Conservation (phyloP, 1,140 invertebrate genomes). For the Pectinophora gossypiella region DNA sequence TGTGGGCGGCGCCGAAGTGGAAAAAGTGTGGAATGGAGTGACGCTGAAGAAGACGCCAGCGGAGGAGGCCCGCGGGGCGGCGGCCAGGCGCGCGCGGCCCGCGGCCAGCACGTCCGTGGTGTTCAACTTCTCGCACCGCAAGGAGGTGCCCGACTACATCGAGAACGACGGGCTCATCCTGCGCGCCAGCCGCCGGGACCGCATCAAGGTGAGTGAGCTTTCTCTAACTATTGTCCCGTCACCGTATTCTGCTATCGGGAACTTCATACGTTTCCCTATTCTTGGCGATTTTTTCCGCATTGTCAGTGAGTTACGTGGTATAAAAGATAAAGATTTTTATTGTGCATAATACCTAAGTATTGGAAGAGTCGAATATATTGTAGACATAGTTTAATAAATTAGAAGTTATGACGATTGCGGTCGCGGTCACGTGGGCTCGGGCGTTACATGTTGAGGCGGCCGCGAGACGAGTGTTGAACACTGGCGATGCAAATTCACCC, state of each 20-base stretch:
- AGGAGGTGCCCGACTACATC: constrained; percentile 92
- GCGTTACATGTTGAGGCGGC: too few species aligned
- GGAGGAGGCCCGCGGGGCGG: constrained; percentile 18
- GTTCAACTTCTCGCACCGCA: constrained; percentile 90
- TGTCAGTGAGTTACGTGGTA: too few species aligned
- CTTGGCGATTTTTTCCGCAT: too few species aligned
- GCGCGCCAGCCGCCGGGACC: constrained; percentile 79
- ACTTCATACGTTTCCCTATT: too few species aligned
- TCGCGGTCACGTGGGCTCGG: neutral
- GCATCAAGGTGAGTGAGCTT: constrained; percentile 85
- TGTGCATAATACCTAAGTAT: too few species aligned
- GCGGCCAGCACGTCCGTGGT: constrained; percentile 83
- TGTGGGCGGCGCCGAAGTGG: constrained; percentile 42
- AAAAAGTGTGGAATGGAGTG: constrained; percentile 52
- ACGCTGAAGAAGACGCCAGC: constrained; percentile 18
- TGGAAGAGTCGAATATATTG: too few species aligned
- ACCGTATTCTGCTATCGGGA: too few species aligned
- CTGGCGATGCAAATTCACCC: neutral
- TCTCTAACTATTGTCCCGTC: too few species aligned
- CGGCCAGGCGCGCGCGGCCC: constrained; percentile 25
- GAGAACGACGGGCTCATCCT: constrained; percentile 90
- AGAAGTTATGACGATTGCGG: too few species aligned
- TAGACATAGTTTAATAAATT: too few species aligned
- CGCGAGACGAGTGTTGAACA: too few species aligned
- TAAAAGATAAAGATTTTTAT: too few species aligned